Evolutionary conservation across 2,888 invertebrate species (phyloP), one percentile per base, ranked within the genome.

Genomic region (Oeneis ivallda): DNA sequence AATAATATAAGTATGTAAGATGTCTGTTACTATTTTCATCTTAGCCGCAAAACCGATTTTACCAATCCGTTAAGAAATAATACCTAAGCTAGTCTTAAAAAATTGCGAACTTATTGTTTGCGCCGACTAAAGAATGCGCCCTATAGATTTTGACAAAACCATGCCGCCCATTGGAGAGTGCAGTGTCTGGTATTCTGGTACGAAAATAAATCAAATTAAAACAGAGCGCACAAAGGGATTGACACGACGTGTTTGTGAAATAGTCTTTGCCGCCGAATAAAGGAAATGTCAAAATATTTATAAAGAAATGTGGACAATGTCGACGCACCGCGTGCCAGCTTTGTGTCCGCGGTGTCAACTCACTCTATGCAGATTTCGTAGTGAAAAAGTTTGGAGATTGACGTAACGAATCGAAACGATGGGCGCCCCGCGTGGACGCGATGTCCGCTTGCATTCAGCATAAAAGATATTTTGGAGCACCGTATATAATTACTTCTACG

Each of bases 211-310:
- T 89, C 89, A 92, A 90, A 90, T 90, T 89, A 88, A 85, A 88
- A 87, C 84, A 80, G 80, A 79, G 81, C 80, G 78, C 83, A 89
- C 87, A 89, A 89, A 89, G 79, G 84, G 80, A 84, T 87, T 85
- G 82, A 85, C 86, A 89, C 86, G 84, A 86, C 85, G 84, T 83
- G 82, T 87, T 86, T 84, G 86, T 86, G 79, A 85, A 87, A 84
- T 83, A 84, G 81, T n/a, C 87, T 85, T 81, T 83, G 84, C 84
- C 82, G 83, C 78, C 76, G 81, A 88, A 88, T 88, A 85, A 87
- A 88, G 86, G 84, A 83, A 86, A 91, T 91, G 91, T 92, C 92
- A 91, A 88, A 92, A 91, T 91, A 92, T 92, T 91, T 91, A 89
- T 88, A 90, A 89, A 90, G 90, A 89, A 88, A 89, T 82, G 82